phyloP scores from a whole-genome alignment of 2,888 invertebrate genomes.

The Miltochrista miniata region DNA sequence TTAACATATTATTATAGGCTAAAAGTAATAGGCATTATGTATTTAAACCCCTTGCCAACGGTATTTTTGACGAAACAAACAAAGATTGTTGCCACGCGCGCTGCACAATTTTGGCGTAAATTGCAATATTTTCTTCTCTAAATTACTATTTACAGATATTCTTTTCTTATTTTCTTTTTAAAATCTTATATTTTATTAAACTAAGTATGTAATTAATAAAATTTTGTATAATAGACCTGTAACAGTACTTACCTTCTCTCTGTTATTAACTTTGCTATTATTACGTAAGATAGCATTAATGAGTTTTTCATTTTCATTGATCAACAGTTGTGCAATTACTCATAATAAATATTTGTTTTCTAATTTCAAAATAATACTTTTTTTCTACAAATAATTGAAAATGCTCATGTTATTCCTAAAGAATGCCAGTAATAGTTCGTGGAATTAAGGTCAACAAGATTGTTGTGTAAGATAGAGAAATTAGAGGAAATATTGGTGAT shows the following conservation, averaged over 20 bases:
- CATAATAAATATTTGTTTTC: too few species aligned
- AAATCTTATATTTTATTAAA: neutral
- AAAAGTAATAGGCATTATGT: too few species aligned
- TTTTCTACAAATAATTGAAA: too few species aligned
- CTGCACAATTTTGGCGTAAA: conserved; percentile 16
- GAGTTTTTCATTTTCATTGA: neutral
- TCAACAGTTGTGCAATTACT: neutral
- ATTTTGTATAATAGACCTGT: too few species aligned
- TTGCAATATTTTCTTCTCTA: conserved; percentile 15
- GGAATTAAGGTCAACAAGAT: conserved; percentile 31
- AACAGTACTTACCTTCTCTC: too few species aligned
- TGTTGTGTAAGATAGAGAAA: conserved; percentile 29
- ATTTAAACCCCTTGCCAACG: conserved; percentile 17
- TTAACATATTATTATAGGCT: neutral
- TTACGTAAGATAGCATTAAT: too few species aligned
- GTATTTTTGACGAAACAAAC: conserved; percentile 25
- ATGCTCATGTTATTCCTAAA: too few species aligned
- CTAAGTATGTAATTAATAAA: too few species aligned
- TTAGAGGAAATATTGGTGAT: conserved; percentile 22
- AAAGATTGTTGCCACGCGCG: conserved; percentile 9
- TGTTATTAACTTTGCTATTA: too few species aligned
- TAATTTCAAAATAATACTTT: too few species aligned
- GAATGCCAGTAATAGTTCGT: neutral
- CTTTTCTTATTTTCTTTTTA: conserved; percentile 7
- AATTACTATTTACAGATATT: conserved; percentile 20